Conservation (phyloP, 1,140 invertebrate species). For the Habropoda laboriosa region DNA sequence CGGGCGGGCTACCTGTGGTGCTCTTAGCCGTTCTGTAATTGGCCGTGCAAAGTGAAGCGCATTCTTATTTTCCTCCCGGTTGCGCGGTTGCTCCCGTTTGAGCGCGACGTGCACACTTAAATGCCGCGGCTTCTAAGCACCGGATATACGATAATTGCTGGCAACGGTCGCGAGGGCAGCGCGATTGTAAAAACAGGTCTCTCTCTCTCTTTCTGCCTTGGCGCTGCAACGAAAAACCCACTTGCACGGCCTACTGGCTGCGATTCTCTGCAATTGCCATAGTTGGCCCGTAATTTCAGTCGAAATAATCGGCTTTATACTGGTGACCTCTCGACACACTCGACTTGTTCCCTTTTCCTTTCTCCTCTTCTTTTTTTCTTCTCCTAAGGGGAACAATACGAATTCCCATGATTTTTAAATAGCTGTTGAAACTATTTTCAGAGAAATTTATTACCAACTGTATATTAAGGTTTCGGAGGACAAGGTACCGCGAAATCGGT, state of each 20-base stretch:
- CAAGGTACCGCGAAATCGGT: neutral
- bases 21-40: conserved; percentile 59
- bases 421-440: neutral
- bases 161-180: conserved; percentile 47
- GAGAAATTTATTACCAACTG: neutral
- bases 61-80: conserved; percentile 59
- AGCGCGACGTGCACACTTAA: conserved; percentile 52
- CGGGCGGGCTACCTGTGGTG: conserved; percentile 38
- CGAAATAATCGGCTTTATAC: conserved; percentile 44
- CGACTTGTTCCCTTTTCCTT: neutral
- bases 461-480: neutral
- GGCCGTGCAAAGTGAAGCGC: conserved; percentile 59
- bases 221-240: conserved; percentile 5
- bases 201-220: neutral
- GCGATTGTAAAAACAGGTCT: conserved; percentile 55
- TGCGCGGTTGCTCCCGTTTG: conserved; percentile 45
- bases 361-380: too few species aligned
- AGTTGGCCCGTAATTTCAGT: conserved; percentile 35
- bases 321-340: neutral
- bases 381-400: neutral
- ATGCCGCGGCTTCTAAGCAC: conserved; percentile 59
- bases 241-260: neutral
- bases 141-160: conserved; percentile 66
- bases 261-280: conserved; percentile 48
- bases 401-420: neutral